Evolutionary conservation across 2,888 invertebrate genomes (phyloP).

Genomic region (Copidosoma aretas): DNA sequence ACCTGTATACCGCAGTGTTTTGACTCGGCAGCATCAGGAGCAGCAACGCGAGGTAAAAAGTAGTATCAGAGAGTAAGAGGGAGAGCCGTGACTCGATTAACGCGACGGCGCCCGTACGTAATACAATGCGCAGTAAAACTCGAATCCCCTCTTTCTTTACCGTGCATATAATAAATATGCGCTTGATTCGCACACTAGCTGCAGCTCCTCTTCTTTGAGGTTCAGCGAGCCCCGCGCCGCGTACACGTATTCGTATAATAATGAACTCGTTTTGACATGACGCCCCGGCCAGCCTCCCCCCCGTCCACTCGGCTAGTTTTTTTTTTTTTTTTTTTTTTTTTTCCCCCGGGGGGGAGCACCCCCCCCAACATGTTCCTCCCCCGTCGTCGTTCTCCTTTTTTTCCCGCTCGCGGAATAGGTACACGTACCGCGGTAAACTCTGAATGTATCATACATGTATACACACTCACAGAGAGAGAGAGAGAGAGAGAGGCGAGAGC

Average conservation of each 20-base stretch:
- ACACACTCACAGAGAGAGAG: not conserved
- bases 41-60: conserved; percentile 8
- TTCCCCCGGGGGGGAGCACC: no score
- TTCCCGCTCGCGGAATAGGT: conserved; percentile 30
- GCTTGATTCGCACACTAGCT: not conserved
- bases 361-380: not conserved
- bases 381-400: conserved; percentile 9
- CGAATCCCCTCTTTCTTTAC: not conserved
- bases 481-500: conserved; percentile 4
- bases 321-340: no score
- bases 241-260: conserved; percentile 45
- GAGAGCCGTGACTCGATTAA: conserved; percentile 43
- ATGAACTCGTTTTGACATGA: conserved; percentile 59
- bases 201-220: conserved; percentile 14
- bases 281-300: conserved; percentile 31
- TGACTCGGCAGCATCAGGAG: conserved; percentile 21
- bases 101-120: conserved; percentile 31
- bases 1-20: no score
- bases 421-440: no score
- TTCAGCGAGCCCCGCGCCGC: conserved; percentile 25
- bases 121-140: no score
- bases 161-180: not conserved
- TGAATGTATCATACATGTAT: no score
- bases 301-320: not conserved
- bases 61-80: conserved; percentile 11